These are phyloP conservation scores for Diachrysia chrysitis DNA, from an alignment of 2,888 invertebrate species.

Conservation along the genomic window DNA sequence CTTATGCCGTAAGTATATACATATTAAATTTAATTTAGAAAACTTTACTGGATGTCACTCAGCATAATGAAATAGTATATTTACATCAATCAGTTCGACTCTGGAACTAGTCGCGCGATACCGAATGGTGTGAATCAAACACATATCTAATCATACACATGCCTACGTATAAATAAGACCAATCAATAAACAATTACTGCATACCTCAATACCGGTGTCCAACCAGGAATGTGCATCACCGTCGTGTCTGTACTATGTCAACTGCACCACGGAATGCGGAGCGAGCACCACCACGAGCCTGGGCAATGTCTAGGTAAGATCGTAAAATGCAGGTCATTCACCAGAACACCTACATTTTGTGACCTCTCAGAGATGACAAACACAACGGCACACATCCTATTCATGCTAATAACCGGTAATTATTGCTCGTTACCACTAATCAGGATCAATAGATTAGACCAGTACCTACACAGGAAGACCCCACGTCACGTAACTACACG, in stretches of 20 bases:
- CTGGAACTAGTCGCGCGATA: neutral
- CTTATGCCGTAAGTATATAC: no score
- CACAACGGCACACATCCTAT: neutral
- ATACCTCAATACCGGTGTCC: neutral
- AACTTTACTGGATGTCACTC: no score
- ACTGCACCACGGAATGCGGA: neutral
- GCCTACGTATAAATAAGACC: neutral
- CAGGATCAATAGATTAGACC: neutral
- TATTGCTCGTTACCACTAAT: conserved; percentile 16
- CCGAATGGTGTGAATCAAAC: neutral
- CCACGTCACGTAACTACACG: conserved; percentile 4
- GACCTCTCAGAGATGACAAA: neutral
- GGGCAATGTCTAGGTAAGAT: neutral
- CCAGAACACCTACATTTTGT: neutral
- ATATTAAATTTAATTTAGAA: no score
- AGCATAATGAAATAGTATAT: no score
- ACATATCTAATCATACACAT: no score
- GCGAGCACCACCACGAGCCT: neutral
- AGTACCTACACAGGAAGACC: conserved; percentile 41
- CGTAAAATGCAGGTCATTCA: neutral
- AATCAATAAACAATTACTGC: conserved; percentile 1
- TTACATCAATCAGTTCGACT: neutral
- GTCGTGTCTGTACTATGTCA: no score
- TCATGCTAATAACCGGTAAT: conserved; percentile 21
- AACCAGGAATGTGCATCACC: neutral